Conservation (phyloP, 2,797 vertebrate species). For the Mus minutoides region DNA sequence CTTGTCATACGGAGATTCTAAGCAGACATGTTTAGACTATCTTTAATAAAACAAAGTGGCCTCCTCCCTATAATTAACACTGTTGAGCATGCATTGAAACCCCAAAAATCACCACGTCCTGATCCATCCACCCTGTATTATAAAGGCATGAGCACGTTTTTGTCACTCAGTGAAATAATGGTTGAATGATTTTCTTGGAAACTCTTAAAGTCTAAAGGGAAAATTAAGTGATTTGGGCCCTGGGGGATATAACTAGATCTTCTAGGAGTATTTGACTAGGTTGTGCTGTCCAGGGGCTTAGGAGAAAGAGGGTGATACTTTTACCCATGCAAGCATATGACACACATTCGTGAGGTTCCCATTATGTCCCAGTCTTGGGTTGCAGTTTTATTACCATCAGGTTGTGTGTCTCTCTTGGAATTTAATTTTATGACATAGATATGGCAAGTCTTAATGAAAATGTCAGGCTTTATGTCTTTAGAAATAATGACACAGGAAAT, state of each 20-base stretch:
- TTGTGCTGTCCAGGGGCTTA: conserved; percentile 77
- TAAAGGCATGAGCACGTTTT: conserved; percentile 82
- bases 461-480: conserved; percentile 78
- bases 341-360: conserved; percentile 77
- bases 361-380: conserved; percentile 72
- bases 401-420: conserved; percentile 80
- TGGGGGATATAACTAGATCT: conserved; percentile 84
- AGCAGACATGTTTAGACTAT: conserved; percentile 78
- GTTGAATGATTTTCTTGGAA: conserved; percentile 82
- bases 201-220: conserved; percentile 78
- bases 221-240: conserved; percentile 74
- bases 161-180: conserved; percentile 80
- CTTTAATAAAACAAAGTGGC: conserved; percentile 82
- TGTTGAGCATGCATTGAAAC: conserved; percentile 50
- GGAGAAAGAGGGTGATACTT: conserved; percentile 71
- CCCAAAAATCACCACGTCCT: conserved; percentile 43
- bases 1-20: conserved; percentile 78
- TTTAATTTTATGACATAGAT: conserved; percentile 84
- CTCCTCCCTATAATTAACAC: conserved; percentile 74
- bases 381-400: conserved; percentile 82
- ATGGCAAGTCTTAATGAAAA: conserved; percentile 85
- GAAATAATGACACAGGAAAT: conserved; percentile 83
- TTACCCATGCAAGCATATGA: conserved; percentile 80
- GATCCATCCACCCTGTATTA: conserved; percentile 62
- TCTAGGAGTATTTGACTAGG: conserved; percentile 80